Base-by-base conservation (phyloP, 2,113 vertebrate species). In the Pavo muticus region DNA sequence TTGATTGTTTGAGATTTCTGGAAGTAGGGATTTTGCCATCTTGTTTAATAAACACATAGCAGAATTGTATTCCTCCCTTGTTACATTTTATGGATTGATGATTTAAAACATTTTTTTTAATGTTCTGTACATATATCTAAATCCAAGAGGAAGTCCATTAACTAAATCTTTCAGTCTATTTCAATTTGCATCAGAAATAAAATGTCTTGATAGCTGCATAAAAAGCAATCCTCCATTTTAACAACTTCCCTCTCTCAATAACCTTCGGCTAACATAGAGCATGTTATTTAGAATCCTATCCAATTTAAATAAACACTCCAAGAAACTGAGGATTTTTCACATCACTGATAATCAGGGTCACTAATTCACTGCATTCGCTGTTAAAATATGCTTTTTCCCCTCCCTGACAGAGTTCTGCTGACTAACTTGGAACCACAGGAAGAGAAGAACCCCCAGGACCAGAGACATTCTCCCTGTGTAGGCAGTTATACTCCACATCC, bases 251-350 rank as follows among this genome's bases (percentile, higher is more conserved):
- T 84, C 79, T 69, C 35, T 88, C 9, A 5, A 85, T 32, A 91
- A 60, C 79, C 45, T 90, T 50, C 30, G 30, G 35, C 50, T 89
- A 69, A 76, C 35, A 40, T 18, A 11, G n/a, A 87, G 71, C 63
- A 68, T 29, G 21, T 74, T 44, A 60, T 71, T 85, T 77, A 77
- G 72, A 94, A 88, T 39, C 32, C n/a, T 40, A 68, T 64, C 39
- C 75, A 84, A 87, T 86, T 87, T 61, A 94, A 94, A 91, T 76
- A 91, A 94, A 87, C 45, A 83, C 68, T 84, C n/a, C 8, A n/a
- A 75, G 50, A 23, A 90, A 86, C 15, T 6, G 85, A 91, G 69
- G 65, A 93, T 90, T 95, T 90, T 94, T 80, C 91, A 88, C 75
- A 56, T 40, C 0, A 0, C 2, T 88, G 82, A 87, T 94, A 91